Evolutionary conservation across 2,888 invertebrate genomes (phyloP), one percentile per base, ranked within the genome.

Genomic region (Cantharis rustica): DNA sequence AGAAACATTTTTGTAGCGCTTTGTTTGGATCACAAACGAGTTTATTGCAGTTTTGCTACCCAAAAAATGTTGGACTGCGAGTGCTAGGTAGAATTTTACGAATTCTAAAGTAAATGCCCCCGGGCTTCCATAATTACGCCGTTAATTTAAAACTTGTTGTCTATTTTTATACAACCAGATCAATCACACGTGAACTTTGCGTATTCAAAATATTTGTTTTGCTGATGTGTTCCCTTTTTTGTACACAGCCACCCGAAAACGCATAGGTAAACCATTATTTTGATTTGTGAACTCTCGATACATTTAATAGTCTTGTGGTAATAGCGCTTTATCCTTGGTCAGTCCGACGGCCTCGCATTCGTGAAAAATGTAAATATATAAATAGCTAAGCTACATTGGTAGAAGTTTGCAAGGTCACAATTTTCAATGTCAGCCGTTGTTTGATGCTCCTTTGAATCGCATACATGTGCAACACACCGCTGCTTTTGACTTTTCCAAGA

Each of bases 331-430:
- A 78, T 75, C 78, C 78, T 78, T 78, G 78, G 76, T 71, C 76
- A 73, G 78, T 75, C 78, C 75, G 76, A 75, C 76, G 78, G 76
- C 78, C 78, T 76, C 76, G 73, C 68, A 47, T 76, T 76, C 76
- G 73, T 72, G 78, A 76, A 76, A 75, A 78, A 78, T 76, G 76
- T 76, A 74, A 74, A 73, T 76, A 75, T 78, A 76, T 71, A 75
- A 64, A 78, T 75, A 62, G 63, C 62, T 68, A 68, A 75, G 77
- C 75, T 76, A 74, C 77, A 78, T 72, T 69, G 72, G 77, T 76
- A 71, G 77, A 75, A 71, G 79, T 73, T 73, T 77, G 77, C 80
- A 80, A 80, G 80, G 80, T 80, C 78, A 78, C 77, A 72, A 75
- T 77, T 79, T 80, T 80, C 80, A 80, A 80, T 80, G 79, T 80